Conservation (phyloP, 2,797 vertebrate genomes). For the Crenichthys baileyi region DNA sequence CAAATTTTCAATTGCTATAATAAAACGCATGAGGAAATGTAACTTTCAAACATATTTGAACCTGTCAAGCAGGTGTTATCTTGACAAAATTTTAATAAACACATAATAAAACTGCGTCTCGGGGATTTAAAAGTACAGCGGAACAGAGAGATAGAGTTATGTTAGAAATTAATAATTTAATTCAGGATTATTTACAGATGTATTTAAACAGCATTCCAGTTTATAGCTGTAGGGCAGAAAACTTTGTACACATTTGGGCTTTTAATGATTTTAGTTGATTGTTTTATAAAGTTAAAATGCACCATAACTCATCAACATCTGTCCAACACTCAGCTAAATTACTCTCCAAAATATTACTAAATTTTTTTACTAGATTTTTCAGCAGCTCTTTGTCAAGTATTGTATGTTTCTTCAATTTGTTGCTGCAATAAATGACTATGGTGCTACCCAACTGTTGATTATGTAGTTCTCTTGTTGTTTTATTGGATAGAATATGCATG, state of each 20-base stretch:
- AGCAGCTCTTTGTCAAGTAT: background rate
- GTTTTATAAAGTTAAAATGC: background rate
- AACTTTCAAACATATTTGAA: background rate
- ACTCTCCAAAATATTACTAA: background rate
- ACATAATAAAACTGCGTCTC: background rate
- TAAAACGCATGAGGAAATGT: background rate
- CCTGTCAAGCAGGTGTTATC: background rate
- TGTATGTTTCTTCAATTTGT: background rate
- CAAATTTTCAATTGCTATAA: background rate
- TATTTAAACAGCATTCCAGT: background rate
- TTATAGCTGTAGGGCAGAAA: background rate
- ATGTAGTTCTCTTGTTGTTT: constrained; percentile 1
- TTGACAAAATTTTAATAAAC: background rate
- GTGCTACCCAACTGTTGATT: constrained; percentile 3
- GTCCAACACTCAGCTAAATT: background rate
- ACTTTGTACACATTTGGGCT: background rate
- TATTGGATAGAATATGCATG: constrained; percentile 15
- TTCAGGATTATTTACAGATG: background rate
- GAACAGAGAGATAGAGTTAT: background rate
- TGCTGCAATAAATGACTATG: background rate
- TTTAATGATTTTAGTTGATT: background rate
- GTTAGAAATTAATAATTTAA: background rate
- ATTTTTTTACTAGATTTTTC: background rate
- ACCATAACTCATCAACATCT: background rate
- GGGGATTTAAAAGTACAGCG: background rate